A percentile compares a stretch with the other conserved stretches of the same genome.
Conservation (phyloP, 2,888 invertebrate genomes). For the Cepaea hortensis region DNA sequence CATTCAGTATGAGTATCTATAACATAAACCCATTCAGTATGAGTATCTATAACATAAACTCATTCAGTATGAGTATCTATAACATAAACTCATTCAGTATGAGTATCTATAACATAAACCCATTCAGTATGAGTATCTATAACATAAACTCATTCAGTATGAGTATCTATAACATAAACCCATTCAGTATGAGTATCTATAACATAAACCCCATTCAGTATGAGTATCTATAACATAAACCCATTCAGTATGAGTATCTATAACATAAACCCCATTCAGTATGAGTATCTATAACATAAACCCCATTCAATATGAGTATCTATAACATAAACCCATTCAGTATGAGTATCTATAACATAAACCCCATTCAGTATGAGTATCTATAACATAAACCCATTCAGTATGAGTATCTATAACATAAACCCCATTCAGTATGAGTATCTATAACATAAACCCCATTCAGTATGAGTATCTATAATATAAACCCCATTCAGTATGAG, state of each 20-base stretch:
- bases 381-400: neutral
- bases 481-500: neutral
- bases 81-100: no score
- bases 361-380: conserved; percentile 18
- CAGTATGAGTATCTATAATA: conserved; percentile 8
- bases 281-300: conserved; percentile 16
- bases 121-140: conserved; percentile 16
- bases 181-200: conserved; percentile 16
- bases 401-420: conserved; percentile 16
- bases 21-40: no score
- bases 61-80: conserved; percentile 16
- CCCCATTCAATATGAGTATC: conserved; percentile 11
- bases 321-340: neutral
- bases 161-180: conserved; percentile 14
- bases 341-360: conserved; percentile 16
- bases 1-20: conserved; percentile 16
- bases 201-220: no score
- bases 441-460: neutral
- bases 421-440: conserved; percentile 17
- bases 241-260: conserved; percentile 17
- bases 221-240: conserved; percentile 18
- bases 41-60: conserved; percentile 12
- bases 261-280: no score
- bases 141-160: no score
- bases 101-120: conserved; percentile 14